Conservation (phyloP, 2,113 vertebrate species). For the Oreochromis aureus region DNA sequence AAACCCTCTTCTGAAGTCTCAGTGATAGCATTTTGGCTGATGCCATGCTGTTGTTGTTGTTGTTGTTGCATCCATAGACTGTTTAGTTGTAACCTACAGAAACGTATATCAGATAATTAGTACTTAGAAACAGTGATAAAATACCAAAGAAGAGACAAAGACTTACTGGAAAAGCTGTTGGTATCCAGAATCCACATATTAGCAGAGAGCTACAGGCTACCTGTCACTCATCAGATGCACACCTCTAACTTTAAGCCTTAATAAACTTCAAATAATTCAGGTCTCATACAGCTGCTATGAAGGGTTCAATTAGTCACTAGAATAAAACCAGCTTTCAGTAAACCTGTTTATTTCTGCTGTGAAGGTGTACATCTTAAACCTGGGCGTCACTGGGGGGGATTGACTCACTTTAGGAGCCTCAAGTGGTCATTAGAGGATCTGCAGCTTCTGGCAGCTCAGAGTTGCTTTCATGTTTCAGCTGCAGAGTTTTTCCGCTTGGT, state of each 20-base stretch:
- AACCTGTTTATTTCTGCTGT: neutral
- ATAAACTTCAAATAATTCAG: neutral
- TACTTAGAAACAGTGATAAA: neutral
- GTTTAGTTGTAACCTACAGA: neutral
- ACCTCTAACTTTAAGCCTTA: fast-evolving
- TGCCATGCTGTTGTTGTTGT: neutral
- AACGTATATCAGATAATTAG: neutral
- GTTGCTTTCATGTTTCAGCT: neutral
- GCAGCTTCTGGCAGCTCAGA: neutral
- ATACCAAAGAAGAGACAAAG: neutral
- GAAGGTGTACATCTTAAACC: neutral
- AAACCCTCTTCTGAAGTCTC: neutral
- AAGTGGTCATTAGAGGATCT: neutral
- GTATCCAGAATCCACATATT: neutral
- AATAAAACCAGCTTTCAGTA: neutral
- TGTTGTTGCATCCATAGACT: neutral
- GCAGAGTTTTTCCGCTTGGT: neutral
- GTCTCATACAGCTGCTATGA: neutral
- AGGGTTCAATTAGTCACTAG: neutral
- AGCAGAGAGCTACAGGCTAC: neutral
- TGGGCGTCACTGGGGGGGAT: neutral
- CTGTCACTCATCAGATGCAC: neutral
- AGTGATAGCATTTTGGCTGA: neutral
- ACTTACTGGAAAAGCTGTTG: neutral
- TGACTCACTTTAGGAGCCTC: neutral